Percentiles rank a stretch among this genome's conserved stretches.
Conservation (phyloP, 2,797 vertebrate species). For the Holocentrus rufus region DNA sequence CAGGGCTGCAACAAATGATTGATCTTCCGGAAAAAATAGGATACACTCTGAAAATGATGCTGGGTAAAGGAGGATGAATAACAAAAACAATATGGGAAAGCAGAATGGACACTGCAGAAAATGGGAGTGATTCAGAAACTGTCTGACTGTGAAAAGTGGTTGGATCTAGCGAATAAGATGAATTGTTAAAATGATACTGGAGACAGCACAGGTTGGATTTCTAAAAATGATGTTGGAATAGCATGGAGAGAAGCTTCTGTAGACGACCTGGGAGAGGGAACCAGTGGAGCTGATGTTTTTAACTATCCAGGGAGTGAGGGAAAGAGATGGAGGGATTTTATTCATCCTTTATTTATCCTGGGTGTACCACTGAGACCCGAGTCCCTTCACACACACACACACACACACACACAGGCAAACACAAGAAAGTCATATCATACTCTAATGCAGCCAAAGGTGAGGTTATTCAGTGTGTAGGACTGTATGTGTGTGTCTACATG, state of each 20-base stretch:
- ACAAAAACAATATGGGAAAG: not conserved
- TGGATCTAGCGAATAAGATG: not conserved
- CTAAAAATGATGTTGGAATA: too few species aligned
- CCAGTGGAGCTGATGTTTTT: not conserved
- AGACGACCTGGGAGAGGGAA: not conserved
- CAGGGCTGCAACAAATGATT: conserved; percentile 12
- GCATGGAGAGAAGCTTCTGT: not conserved
- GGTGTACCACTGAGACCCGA: not conserved
- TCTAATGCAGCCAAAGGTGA: not conserved
- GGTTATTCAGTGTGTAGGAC: not conserved
- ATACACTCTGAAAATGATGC: conserved; percentile 36
- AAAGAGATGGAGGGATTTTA: not conserved
- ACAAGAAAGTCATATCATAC: not conserved
- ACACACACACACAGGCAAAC: not conserved
- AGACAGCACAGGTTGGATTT: not conserved
- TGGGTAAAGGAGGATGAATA: not conserved
- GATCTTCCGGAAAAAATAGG: conserved; percentile 29
- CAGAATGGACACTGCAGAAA: not conserved
- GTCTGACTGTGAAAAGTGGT: not conserved
- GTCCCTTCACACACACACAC: not conserved
- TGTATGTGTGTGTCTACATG: not conserved
- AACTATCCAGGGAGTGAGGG: not conserved
- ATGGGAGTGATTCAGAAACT: not conserved
- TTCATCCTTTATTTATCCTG: not conserved
- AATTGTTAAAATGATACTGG: not conserved